Conservation (phyloP, 2,888 invertebrate genomes). For the Cephus rjabovi region DNA sequence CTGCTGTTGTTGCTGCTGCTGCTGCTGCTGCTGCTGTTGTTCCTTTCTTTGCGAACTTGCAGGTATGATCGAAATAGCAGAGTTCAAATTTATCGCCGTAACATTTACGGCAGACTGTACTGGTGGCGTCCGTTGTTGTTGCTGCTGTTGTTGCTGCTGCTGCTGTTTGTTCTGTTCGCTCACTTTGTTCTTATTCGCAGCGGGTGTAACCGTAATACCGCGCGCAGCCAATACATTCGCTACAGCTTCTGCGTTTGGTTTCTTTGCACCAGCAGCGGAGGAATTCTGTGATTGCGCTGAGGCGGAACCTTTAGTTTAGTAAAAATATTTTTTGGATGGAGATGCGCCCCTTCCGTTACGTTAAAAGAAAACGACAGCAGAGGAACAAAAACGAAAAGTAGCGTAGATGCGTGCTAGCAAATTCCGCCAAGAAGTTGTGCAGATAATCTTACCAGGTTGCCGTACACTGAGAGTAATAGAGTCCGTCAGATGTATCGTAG, state of each 20-base stretch:
- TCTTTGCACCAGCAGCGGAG: slow-evolving; percentile 64
- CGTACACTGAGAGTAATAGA: slow-evolving; percentile 77
- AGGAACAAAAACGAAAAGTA: slow-evolving; percentile 24
- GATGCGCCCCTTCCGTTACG: slow-evolving; percentile 16
- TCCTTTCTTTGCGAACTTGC: slow-evolving; percentile 65
- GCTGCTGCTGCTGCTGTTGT: slow-evolving; percentile 33
- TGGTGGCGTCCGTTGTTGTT: slow-evolving; percentile 62
- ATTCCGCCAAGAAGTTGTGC: slow-evolving; percentile 11
- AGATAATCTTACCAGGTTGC: slow-evolving; percentile 56
- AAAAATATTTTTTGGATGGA: slow-evolving; percentile 30
- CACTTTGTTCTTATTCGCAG: slow-evolving; percentile 68
- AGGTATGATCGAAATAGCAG: slow-evolving; percentile 74
- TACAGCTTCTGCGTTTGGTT: slow-evolving; percentile 80
- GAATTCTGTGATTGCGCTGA: slow-evolving; percentile 59
- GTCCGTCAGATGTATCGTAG: slow-evolving; percentile 77
- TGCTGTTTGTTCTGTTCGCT: slow-evolving; percentile 49
- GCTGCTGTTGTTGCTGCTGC: slow-evolving; percentile 60
- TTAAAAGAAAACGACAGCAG: slow-evolving; percentile 7
- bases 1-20: slow-evolving; percentile 45
- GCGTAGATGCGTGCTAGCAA: slow-evolving; percentile 1
- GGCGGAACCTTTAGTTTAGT: slow-evolving; percentile 61
- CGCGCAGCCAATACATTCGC: slow-evolving; percentile 82
- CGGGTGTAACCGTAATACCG: slow-evolving; percentile 82
- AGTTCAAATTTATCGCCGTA: slow-evolving; percentile 70
- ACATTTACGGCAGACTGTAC: slow-evolving; percentile 50